phyloP scores from a whole-genome alignment of 37 sponge, comb jelly and placozoan species.

The Beroe ovata region DNA sequence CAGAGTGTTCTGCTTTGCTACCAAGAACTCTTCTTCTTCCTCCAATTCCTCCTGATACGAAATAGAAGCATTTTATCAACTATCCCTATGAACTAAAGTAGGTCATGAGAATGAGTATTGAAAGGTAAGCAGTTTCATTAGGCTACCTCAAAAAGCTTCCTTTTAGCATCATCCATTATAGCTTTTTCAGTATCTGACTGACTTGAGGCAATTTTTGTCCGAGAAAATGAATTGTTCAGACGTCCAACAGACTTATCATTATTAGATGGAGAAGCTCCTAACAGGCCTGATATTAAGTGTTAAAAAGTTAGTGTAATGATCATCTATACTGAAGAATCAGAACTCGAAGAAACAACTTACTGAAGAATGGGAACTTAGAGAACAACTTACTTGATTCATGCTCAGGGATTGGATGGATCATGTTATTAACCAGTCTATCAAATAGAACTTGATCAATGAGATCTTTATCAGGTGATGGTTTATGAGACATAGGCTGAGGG shows the following conservation, averaged over 20 bases:
- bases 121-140: too few relatives aligned
- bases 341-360: too few relatives aligned
- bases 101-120: too few relatives aligned
- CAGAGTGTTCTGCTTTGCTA: constrained; percentile 15
- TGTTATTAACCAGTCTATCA: neutral
- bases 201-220: constrained; percentile 46
- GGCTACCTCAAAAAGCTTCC: constrained; percentile 6
- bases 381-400: constrained; percentile 25
- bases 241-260: constrained; percentile 41
- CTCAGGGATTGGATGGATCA: neutral
- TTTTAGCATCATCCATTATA: constrained; percentile 57
- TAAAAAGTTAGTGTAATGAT: too few relatives aligned
- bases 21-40: constrained; percentile 28
- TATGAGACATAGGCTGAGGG: neutral
- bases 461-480: constrained; percentile 35
- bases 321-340: too few relatives aligned
- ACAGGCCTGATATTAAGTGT: too few relatives aligned
- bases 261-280: constrained; percentile 4
- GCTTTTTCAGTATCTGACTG: neutral
- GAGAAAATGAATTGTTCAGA: constrained; percentile 30
- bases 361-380: too few relatives aligned
- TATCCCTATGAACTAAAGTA: too few relatives aligned
- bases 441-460: constrained; percentile 15
- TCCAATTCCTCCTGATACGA: constrained; percentile 8
- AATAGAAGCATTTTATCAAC: too few relatives aligned